Evolutionary conservation across 2,113 vertebrate species (phyloP).

Genomic region (Protomyctophum bolini): DNA sequence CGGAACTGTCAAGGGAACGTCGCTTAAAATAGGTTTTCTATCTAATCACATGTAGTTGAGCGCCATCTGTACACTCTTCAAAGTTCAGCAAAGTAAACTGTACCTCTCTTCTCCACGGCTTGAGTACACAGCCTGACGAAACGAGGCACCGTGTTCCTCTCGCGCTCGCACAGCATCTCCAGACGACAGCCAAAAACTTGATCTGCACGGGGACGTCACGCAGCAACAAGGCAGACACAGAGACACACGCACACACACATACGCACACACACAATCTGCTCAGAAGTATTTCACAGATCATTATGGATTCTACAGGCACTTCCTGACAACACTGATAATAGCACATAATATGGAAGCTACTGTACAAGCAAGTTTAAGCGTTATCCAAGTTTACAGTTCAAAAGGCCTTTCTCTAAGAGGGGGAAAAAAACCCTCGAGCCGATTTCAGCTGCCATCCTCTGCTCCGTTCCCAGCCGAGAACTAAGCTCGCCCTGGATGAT

Average conservation of each 20-base stretch:
- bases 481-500: conserved; percentile 55
- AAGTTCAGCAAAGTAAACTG: neutral
- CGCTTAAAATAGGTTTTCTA: neutral
- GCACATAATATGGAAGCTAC: conserved; percentile 51
- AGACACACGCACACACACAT: conserved; percentile 31
- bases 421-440: neutral
- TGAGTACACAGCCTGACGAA: conserved; percentile 88
- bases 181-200: conserved; percentile 91
- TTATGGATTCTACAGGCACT: neutral
- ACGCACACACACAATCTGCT: conserved; percentile 16
- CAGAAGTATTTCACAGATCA: neutral
- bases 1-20: conserved; percentile 28
- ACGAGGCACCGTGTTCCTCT: conserved; percentile 83
- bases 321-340: conserved; percentile 6
- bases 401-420: conserved; percentile 19
- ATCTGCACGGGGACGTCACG: conserved; percentile 75
- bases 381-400: conserved; percentile 40
- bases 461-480: conserved; percentile 49
- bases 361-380: conserved; percentile 9
- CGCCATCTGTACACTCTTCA: neutral
- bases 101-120: conserved; percentile 89
- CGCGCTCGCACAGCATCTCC: conserved; percentile 89
- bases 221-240: neutral
- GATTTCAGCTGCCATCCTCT: conserved; percentile 9
- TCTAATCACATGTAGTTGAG: no score